phyloP scores from a whole-genome alignment of 2,113 vertebrate species.

The Albula glossodonta region DNA sequence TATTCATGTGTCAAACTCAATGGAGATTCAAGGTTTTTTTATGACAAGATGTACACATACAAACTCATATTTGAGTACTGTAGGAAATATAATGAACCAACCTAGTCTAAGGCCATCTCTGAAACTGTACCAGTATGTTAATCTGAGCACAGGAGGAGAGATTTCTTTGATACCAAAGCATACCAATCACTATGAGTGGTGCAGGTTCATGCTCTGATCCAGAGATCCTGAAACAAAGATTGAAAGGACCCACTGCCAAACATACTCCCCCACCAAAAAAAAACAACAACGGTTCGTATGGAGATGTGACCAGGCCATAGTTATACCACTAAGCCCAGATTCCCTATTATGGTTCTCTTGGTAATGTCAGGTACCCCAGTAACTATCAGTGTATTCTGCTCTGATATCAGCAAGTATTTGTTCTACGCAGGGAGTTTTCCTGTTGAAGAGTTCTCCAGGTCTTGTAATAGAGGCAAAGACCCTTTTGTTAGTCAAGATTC shows the following conservation, averaged over 20 bases:
- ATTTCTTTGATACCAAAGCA: conserved; percentile 27
- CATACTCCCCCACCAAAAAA: background rate
- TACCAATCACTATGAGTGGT: conserved; percentile 3
- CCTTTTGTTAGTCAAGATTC: background rate
- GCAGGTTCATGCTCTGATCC: background rate
- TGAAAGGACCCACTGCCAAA: background rate
- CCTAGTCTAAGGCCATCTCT: background rate
- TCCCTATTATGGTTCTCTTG: background rate
- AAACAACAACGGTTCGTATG: background rate
- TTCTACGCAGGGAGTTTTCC: too few species aligned
- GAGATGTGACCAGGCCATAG: background rate
- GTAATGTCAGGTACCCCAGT: background rate
- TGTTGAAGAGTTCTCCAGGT: too few species aligned
- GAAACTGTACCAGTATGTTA: background rate
- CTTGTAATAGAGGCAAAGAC: too few species aligned
- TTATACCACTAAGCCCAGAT: background rate
- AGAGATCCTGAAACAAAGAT: conserved; percentile 4
- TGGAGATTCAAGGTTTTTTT: too few species aligned
- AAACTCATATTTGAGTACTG: conserved; percentile 5
- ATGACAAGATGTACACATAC: background rate
- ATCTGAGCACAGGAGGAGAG: conserved; percentile 22
- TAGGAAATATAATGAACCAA: background rate
- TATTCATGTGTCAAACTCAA: too few species aligned
- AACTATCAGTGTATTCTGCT: background rate
- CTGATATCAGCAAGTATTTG: too few species aligned